phyloP scores from a whole-genome alignment of 1,140 invertebrate genomes.

The Zaprionus tsacasi region DNA sequence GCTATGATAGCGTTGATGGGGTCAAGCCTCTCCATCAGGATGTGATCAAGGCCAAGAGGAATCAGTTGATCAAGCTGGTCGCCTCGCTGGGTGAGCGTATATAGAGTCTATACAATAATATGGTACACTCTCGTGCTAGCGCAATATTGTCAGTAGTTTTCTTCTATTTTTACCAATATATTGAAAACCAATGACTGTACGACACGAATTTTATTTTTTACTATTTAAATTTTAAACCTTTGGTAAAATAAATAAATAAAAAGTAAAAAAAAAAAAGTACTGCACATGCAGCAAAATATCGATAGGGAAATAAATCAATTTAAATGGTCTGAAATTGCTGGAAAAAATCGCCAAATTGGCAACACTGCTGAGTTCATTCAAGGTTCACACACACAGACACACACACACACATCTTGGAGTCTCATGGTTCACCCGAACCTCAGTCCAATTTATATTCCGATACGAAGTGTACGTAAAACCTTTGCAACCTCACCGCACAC shows the following conservation, averaged over 20 bases:
- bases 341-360: not conserved
- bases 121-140: too few species aligned
- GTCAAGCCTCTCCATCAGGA: slow-evolving; percentile 71
- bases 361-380: not conserved
- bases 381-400: not conserved
- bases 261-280: too few species aligned
- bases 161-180: too few species aligned
- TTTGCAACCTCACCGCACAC: not conserved
- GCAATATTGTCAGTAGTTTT: not conserved
- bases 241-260: too few species aligned
- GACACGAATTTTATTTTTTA: too few species aligned
- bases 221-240: too few species aligned
- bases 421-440: not conserved
- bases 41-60: slow-evolving; percentile 84
- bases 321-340: not conserved
- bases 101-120: slow-evolving; percentile 19
- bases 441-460: not conserved
- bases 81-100: slow-evolving; percentile 62
- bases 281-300: not conserved
- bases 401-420: too few species aligned
- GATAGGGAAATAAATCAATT: too few species aligned
- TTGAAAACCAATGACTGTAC: too few species aligned
- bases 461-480: not conserved
- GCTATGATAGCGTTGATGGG: slow-evolving; percentile 71
- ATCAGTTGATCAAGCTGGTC: slow-evolving; percentile 85